Conservation (phyloP, 2,113 vertebrate species). For the Gnathonemus longibarbis region DNA sequence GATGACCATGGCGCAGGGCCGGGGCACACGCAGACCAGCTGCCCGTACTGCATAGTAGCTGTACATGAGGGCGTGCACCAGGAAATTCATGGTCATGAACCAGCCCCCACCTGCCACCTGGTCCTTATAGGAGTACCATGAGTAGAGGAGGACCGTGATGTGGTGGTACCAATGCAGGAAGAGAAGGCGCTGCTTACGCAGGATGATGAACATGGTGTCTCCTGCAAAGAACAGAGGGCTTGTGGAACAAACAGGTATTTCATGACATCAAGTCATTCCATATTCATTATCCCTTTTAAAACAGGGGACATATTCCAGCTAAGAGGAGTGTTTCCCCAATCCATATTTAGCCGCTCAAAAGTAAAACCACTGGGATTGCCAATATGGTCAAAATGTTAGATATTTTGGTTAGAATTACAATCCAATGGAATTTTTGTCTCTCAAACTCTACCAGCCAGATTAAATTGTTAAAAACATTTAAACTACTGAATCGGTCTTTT, state of each 20-base stretch:
- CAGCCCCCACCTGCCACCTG: slow-evolving; percentile 97
- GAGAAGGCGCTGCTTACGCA: slow-evolving; percentile 98
- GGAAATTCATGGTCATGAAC: slow-evolving; percentile 99
- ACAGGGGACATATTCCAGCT: neutral
- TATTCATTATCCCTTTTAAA: neutral
- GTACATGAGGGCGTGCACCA: slow-evolving; percentile 97
- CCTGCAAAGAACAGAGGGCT: slow-evolving; percentile 53
- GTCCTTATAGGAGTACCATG: slow-evolving; percentile 99
- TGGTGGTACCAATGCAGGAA: slow-evolving; percentile 99
- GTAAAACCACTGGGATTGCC: neutral
- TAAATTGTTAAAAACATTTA: too few species aligned
- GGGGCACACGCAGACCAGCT: slow-evolving; percentile 59
- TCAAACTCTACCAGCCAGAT: too few species aligned
- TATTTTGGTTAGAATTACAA: neutral
- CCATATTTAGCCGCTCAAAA: neutral
- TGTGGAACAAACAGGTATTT: neutral
- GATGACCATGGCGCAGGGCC: slow-evolving; percentile 61
- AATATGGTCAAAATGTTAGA: neutral
- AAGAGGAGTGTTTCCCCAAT: neutral
- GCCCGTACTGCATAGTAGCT: slow-evolving; percentile 92
- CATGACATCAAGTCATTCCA: neutral
- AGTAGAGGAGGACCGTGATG: slow-evolving; percentile 98
- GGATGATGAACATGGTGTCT: slow-evolving; percentile 94
- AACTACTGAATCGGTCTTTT: neutral
- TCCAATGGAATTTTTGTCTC: neutral